Conservation (phyloP, 2,113 vertebrate genomes). For the Protobothrops mucrosquamatus region DNA sequence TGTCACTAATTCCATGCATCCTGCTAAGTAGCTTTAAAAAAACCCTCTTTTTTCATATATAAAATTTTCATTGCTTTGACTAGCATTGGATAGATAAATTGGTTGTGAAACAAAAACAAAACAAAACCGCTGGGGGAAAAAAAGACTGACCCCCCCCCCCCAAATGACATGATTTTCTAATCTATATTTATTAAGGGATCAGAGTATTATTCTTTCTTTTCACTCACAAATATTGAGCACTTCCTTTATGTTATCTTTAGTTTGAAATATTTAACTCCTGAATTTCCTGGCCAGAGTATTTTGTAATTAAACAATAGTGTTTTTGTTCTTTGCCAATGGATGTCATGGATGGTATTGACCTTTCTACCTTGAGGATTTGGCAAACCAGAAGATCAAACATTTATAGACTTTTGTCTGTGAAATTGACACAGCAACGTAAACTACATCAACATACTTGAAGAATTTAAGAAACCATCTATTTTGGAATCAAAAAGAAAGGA, state of each 20-base stretch:
- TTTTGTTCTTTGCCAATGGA: neutral
- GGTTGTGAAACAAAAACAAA: neutral
- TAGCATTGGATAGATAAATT: neutral
- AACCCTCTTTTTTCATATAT: neutral
- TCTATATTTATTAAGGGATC: neutral
- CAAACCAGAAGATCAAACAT: neutral
- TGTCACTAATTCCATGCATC: neutral
- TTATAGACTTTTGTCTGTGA: neutral
- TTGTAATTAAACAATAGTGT: neutral
- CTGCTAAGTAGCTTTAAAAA: neutral
- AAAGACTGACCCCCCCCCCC: neutral
- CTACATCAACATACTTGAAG: neutral
- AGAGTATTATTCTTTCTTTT: neutral
- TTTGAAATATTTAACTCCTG: neutral
- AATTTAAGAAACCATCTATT: neutral
- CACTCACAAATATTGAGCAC: neutral
- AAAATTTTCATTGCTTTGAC: neutral
- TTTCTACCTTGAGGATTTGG: neutral
- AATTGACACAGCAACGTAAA: neutral
- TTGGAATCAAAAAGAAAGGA: neutral
- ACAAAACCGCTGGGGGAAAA: neutral
- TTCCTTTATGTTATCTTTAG: neutral
- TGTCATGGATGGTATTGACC: neutral
- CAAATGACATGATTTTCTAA: neutral
- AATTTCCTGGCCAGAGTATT: neutral